Conservation (phyloP, 2,113 vertebrate species). For the Calyptomena viridis region DNA sequence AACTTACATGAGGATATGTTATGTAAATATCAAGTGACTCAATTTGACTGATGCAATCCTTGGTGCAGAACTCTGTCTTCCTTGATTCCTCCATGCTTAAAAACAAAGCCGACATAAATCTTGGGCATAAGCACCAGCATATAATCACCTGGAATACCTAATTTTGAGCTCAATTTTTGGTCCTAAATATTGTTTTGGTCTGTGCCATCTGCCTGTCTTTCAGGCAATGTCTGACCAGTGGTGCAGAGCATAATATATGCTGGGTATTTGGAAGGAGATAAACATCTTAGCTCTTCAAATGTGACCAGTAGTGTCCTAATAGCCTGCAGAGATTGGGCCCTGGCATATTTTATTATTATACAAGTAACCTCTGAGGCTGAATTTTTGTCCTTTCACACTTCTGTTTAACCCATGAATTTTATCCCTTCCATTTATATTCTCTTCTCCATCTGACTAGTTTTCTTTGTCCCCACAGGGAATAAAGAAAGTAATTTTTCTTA, state of each 20-base stretch:
- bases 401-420: not conserved
- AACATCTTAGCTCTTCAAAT: not conserved
- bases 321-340: not conserved
- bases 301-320: not conserved
- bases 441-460: not conserved
- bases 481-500: not conserved
- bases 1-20: not conserved
- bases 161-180: not conserved
- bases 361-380: not conserved
- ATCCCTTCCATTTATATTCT: not conserved
- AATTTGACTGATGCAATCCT: not conserved
- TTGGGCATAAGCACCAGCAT: not conserved
- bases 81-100: not conserved
- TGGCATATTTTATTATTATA: not conserved
- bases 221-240: not conserved
- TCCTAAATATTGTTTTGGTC: not conserved
- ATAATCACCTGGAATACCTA: not conserved
- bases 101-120: not conserved
- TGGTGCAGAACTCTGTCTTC: not conserved
- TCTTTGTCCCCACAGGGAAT: not conserved
- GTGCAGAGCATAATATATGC: not conserved
- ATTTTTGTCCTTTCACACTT: not conserved
- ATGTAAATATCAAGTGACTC: not conserved
- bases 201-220: not conserved
- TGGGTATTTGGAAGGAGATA: not conserved